Evolutionary conservation across 1,140 invertebrate genomes (phyloP), one percentile per base, ranked within the genome.

Genomic region (Conus ventricosus): DNA sequence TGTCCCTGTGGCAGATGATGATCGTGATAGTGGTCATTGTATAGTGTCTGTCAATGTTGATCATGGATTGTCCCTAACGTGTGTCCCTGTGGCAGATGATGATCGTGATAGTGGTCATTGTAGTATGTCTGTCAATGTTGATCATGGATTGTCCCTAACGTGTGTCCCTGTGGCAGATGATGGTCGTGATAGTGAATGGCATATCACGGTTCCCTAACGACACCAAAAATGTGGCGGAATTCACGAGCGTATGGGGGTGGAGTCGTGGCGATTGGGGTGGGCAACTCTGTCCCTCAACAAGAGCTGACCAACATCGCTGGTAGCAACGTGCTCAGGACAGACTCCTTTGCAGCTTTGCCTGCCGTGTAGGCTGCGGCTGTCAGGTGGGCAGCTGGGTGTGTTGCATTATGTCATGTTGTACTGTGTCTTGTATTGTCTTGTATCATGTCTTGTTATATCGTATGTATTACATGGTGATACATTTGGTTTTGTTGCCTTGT

Each of bases 241-340:
- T 80, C 27, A 51, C 27, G 13, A n/a, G 78, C 25, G 51, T n/a
- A 80, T 80, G 78, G 78, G 78, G 11, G 78, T 80, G 25, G 5
- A 13, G 20, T 53, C 27, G 5, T 5, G 27, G 78, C 78, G 25
- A 80, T 80, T 10, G 78, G 78, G 27, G 78, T 80, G 5, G 78
- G 78, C 11, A 27, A 51, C 13, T 8, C 8, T 8, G 78, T 80
- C 25, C 27, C 78, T 11, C 78, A 51, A 53, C 25, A 80, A 25
- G 78, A 80, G 78, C 78, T 80, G 78, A 51, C 13, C 78, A 80
- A 13, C 27, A 80, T 80, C 78, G 78, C 6, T 39, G 78, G 78
- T 8, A 25, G 39, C 27, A 39, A 15, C 5, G 78, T 80, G 27
- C 51, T 80, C 25, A 80, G 11, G 15, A 80, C 78, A 13, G 23